Conservation (phyloP, 1,140 invertebrate species). For the Tetranychus cinnabarinus region DNA sequence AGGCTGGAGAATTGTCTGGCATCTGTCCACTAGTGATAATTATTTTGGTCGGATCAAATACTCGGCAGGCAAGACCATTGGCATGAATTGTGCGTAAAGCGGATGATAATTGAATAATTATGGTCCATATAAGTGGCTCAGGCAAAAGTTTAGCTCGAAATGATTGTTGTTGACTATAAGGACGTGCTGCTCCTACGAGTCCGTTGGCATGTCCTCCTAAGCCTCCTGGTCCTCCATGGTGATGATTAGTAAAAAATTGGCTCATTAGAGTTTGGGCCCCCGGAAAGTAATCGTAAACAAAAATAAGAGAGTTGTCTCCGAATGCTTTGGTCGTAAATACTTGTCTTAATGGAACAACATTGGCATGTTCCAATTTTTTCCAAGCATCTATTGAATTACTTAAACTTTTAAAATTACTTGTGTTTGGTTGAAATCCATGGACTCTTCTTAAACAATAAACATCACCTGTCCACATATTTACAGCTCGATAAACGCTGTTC, state of each 20-base stretch:
- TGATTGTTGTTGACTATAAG: conserved; percentile 8
- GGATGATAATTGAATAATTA: conserved; percentile 84
- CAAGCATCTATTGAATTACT: conserved; percentile 39
- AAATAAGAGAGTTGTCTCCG: conserved; percentile 80
- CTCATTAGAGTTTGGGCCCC: conserved; percentile 60
- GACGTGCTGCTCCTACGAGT: conserved; percentile 2
- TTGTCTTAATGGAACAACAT: conserved; percentile 69
- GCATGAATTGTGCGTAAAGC: conserved; percentile 73
- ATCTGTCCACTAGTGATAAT: conserved; percentile 25
- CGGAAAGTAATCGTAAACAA: conserved; percentile 88
- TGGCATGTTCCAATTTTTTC: conserved; percentile 78
- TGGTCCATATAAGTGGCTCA: conserved; percentile 78
- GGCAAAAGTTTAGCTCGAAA: conserved; percentile 34
- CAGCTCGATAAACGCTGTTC: conserved; percentile 72
- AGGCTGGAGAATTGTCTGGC: neutral
- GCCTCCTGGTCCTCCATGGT: neutral
- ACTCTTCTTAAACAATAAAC: conserved; percentile 65
- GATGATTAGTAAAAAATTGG: conserved; percentile 41
- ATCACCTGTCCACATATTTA: conserved; percentile 59
- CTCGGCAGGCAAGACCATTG: conserved; percentile 37
- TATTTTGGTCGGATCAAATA: conserved; percentile 74
- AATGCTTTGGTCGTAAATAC: conserved; percentile 87
- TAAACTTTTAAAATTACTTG: conserved; percentile 6
- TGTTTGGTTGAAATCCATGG: conserved; percentile 31
- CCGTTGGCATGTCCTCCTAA: neutral